These are phyloP conservation scores for Onchidella celtica DNA, from an alignment of 2,888 invertebrate genomes.

Conservation along the genomic window DNA sequence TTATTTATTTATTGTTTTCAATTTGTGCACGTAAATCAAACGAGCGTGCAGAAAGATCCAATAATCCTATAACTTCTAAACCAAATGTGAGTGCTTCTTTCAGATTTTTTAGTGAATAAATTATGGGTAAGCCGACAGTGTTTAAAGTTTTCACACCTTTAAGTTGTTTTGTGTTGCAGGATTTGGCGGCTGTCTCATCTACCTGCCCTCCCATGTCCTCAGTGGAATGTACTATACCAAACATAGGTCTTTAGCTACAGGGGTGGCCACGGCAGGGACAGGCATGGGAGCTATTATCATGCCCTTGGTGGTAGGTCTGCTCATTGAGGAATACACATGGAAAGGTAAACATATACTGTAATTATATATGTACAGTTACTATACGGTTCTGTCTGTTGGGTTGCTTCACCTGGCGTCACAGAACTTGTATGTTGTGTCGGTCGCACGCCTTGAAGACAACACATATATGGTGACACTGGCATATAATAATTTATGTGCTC, in stretches of 20 bases:
- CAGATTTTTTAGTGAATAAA: too few relatives aligned
- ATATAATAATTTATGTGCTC: too few relatives aligned
- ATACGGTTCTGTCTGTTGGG: background rate
- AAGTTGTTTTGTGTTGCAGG: too few relatives aligned
- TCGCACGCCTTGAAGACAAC: too few relatives aligned
- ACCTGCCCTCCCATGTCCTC: slow-evolving; percentile 73
- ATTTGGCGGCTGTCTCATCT: slow-evolving; percentile 69
- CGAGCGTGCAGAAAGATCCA: too few relatives aligned
- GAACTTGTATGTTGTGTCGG: background rate
- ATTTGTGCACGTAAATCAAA: too few relatives aligned
- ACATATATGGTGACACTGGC: too few relatives aligned
- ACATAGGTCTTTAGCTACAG: slow-evolving; percentile 68
- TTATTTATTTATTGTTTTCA: too few relatives aligned
- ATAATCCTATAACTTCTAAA: too few relatives aligned
- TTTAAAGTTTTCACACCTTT: too few relatives aligned
- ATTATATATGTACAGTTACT: background rate
- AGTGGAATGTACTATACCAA: slow-evolving; percentile 72
- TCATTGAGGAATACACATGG: slow-evolving; percentile 73
- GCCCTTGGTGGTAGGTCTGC: slow-evolving; percentile 63
- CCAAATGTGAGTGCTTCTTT: too few relatives aligned
- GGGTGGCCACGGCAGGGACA: slow-evolving; percentile 70
- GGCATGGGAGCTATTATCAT: slow-evolving; percentile 68
- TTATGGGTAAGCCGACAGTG: too few relatives aligned
- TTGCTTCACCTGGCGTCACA: background rate
- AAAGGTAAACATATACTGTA: slow-evolving; percentile 54